Evolutionary conservation across 2,888 invertebrate genomes (phyloP), one percentile per base, ranked within the genome.

Genomic region (Eledona agricola): DNA sequence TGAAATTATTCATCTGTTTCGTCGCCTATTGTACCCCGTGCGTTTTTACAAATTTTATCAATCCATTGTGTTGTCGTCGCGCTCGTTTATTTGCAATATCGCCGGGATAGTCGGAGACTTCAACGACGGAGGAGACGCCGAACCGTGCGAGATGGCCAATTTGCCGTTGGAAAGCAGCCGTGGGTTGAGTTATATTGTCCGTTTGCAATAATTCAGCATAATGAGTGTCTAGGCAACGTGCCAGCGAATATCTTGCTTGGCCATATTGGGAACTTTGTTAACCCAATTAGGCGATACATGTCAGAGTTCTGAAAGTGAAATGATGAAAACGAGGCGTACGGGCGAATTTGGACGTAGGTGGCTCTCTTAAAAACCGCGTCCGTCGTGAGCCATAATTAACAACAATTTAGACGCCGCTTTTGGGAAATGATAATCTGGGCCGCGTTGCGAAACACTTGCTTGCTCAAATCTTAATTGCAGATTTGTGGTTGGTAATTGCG

Each of bases 1-100:
- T 63, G 58, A 59, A 59, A 59, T 59, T 58, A 58, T 49, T 58
- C 54, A 56, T 51, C 54, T 53, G 32, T 32, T 43, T 46, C 28
- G 40, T 45, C 45, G 45, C 28, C 43, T 22, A 32, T 31, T 43
- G 29, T 43, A 25, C 29, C 37, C 23, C 38, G 20, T 13, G 13
- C 37, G 4, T 38, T 40, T 28, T 40, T 25, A 23, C 23, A 35
- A 47, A 37, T 17, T 37, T 7, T 25, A 37, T 47, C 26, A 17
- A 9, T 10, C 16, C 23, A 45, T 45, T 47, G 46, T 47, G 17
- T 23, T 28, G 28, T 47, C 29, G 11, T n/a, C 28, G n/a, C n/a
- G n/a, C n/a, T n/a, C n/a, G 19, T 19, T 35, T 35, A 35, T 35
- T 20, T 35, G n/a, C 17, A 35, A 19, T 19, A 4, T 19, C 6